Percentiles rank a stretch among this genome's conserved stretches.
These are phyloP conservation scores for Drosophila littoralis DNA, from an alignment of 1,140 invertebrate genomes.

Conservation along the genomic window DNA sequence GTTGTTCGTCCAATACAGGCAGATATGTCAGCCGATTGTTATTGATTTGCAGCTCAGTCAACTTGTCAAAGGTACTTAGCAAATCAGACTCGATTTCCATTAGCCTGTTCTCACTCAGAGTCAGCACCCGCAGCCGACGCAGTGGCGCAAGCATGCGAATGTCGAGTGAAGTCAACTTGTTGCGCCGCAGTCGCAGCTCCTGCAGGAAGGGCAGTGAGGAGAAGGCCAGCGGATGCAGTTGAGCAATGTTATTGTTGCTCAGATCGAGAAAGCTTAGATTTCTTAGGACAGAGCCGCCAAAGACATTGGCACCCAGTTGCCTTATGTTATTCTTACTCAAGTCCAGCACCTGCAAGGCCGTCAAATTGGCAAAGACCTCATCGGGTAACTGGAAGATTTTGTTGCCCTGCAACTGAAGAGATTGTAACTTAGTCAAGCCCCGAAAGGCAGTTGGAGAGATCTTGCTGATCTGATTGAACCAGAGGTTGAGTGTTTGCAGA, in stretches of 20 bases:
- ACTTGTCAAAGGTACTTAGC: slow-evolving; percentile 39
- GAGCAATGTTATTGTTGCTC: slow-evolving; percentile 60
- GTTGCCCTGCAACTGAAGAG: slow-evolving; percentile 64
- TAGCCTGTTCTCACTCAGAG: slow-evolving; percentile 64
- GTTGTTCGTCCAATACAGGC: slow-evolving; percentile 33
- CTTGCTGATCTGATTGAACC: slow-evolving; percentile 55
- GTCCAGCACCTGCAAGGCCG: slow-evolving; percentile 52
- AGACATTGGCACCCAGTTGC: slow-evolving; percentile 37
- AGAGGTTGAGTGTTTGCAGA: slow-evolving; percentile 59
- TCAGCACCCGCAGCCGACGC: slow-evolving; percentile 56
- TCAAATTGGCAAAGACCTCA: slow-evolving; percentile 61
- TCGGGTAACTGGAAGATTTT: slow-evolving; percentile 52
- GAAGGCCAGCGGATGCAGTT: slow-evolving; percentile 65
- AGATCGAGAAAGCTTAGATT: slow-evolving; percentile 51
- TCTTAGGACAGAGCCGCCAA: slow-evolving; percentile 52
- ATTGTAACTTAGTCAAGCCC: slow-evolving; percentile 44
- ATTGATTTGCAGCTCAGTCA: slow-evolving; percentile 65
- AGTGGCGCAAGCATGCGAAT: slow-evolving; percentile 68
- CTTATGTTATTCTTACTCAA: slow-evolving; percentile 63
- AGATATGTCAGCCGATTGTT: slow-evolving; percentile 74
- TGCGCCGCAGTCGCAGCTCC: slow-evolving; percentile 60
- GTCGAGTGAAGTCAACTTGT: slow-evolving; percentile 61
- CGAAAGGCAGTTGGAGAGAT: slow-evolving; percentile 53
- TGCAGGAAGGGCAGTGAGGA: slow-evolving; percentile 56
- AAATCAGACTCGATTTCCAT: slow-evolving; percentile 55